A percentile compares a stretch with the other conserved stretches of the same genome.
These are phyloP conservation scores for Orius laevigatus DNA, from an alignment of 1,140 invertebrate species.

Conservation along the genomic window DNA sequence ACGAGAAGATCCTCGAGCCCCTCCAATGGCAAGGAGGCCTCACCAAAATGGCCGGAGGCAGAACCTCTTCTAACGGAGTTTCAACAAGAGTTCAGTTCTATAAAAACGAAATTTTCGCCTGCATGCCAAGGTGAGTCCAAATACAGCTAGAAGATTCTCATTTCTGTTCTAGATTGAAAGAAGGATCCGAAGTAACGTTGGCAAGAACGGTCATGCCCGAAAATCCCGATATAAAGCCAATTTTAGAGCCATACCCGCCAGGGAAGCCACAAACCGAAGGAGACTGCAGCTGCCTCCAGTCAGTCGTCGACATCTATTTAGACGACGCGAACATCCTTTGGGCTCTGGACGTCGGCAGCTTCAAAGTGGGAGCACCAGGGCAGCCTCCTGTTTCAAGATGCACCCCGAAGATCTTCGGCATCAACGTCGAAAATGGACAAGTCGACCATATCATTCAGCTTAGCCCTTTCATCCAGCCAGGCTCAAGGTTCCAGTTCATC, in stretches of 20 bases:
- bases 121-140: constrained; percentile 36
- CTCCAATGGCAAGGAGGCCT: constrained; percentile 7
- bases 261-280: constrained; percentile 44
- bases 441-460: constrained; percentile 41
- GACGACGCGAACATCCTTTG: constrained; percentile 44
- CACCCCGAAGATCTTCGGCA: constrained; percentile 45
- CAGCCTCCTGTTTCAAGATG: constrained; percentile 39
- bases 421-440: constrained; percentile 35
- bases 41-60: neutral
- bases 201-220: constrained; percentile 26
- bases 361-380: constrained; percentile 29
- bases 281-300: constrained; percentile 40
- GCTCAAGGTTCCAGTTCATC: constrained; percentile 41
- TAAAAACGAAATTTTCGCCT: constrained; percentile 36
- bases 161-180: constrained; percentile 10
- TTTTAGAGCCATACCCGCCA: constrained; percentile 39
- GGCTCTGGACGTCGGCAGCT: constrained; percentile 46
- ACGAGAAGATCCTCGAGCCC: constrained; percentile 1
- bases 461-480: constrained; percentile 30
- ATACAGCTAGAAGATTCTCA: constrained; percentile 26
- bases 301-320: constrained; percentile 38
- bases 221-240: constrained; percentile 26
- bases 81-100: constrained; percentile 40
- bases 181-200: neutral
- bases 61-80: constrained; percentile 21